phyloP scores from a whole-genome alignment of 2,888 invertebrate species.

The Cancer borealis region DNA sequence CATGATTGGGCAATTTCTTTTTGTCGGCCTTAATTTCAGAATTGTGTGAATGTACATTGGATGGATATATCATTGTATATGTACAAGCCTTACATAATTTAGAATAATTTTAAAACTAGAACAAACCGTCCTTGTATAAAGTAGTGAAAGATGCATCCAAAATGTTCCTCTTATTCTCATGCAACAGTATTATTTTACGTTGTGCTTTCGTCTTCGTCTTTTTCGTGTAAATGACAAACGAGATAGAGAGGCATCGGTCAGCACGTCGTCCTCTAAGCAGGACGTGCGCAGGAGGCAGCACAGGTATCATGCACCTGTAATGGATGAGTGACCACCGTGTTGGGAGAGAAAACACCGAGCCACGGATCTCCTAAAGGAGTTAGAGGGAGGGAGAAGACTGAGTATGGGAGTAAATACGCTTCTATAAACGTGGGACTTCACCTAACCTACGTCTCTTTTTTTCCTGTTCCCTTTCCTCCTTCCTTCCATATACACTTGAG shows the following conservation, averaged over 20 bases:
- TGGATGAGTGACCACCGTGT: constrained; percentile 38
- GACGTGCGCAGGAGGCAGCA: not conserved
- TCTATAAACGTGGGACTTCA: not conserved
- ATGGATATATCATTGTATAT: not conserved
- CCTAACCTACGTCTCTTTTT: not conserved
- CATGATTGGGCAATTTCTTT: not conserved
- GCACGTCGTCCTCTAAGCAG: not conserved
- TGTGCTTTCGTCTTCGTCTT: not conserved
- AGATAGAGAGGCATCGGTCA: not conserved
- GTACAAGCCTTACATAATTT: not conserved
- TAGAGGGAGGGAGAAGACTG: constrained; percentile 22
- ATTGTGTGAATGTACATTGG: not conserved
- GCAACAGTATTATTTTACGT: no score
- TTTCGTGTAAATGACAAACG: not conserved
- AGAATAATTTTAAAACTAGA: not conserved
- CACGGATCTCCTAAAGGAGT: not conserved
- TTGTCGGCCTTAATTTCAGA: not conserved
- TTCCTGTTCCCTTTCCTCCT: not conserved
- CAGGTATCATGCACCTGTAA: constrained; percentile 39
- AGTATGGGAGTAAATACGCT: constrained; percentile 25
- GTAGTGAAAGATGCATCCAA: not conserved
- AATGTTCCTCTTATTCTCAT: not conserved
- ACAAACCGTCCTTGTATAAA: not conserved
- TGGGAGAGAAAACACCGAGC: constrained; percentile 45
- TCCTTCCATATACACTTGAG: not conserved